Evolutionary conservation across 2,113 vertebrate genomes (phyloP).

Genomic region (Chionodraco myersi): DNA sequence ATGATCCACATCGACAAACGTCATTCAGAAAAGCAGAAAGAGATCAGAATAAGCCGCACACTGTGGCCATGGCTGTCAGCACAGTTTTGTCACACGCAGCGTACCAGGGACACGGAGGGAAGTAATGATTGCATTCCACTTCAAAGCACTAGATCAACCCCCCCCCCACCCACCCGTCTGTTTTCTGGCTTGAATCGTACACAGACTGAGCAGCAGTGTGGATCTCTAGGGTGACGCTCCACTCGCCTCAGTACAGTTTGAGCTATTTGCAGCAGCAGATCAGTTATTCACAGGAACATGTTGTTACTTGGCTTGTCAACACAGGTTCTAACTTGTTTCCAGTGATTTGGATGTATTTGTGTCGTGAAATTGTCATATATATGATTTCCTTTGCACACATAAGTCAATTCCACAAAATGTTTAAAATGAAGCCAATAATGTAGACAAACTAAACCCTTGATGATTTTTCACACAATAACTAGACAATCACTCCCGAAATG

Average conservation of each 20-base stretch:
- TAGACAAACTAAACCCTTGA: background rate
- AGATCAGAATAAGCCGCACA: slow-evolving; percentile 3
- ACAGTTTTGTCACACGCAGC: slow-evolving; percentile 13
- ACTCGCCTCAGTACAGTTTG: slow-evolving; percentile 9
- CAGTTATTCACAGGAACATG: slow-evolving; percentile 20
- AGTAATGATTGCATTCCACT: slow-evolving; percentile 47
- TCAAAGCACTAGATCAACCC: slow-evolving; percentile 45
- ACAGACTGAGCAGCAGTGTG: slow-evolving; percentile 41
- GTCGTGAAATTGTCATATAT: background rate
- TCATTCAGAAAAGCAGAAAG: slow-evolving; percentile 5
- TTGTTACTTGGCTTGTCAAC: slow-evolving; percentile 5
- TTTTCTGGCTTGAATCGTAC: slow-evolving; percentile 37
- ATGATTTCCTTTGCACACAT: background rate
- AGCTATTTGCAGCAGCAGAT: slow-evolving; percentile 18
- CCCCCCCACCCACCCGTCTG: slow-evolving; percentile 22
- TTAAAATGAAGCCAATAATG: slow-evolving; percentile 25
- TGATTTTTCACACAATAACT: slow-evolving; percentile 18
- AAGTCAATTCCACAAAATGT: background rate
- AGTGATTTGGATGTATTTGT: background rate
- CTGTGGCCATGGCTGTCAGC: slow-evolving; percentile 4
- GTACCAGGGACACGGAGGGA: slow-evolving; percentile 45
- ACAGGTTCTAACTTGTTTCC: background rate
- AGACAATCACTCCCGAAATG: slow-evolving; percentile 46
- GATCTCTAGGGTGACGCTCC: slow-evolving; percentile 28
- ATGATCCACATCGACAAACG: background rate